Evolutionary conservation across 2,113 vertebrate species (phyloP).

Genomic region (Prochilodus magdalenae): DNA sequence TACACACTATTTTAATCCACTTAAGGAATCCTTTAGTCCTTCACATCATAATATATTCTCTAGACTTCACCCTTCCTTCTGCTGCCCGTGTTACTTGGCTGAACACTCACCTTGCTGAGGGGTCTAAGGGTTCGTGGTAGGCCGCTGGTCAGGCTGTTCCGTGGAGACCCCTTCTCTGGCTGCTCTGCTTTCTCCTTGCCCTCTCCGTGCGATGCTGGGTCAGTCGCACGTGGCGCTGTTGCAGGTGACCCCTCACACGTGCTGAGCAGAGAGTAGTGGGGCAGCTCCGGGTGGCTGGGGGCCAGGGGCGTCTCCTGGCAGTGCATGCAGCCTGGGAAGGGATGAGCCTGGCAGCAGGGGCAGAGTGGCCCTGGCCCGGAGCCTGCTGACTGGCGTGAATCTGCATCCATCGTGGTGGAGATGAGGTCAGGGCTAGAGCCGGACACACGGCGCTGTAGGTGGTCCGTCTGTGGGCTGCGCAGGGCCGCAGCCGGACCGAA

Average conservation of each 20-base stretch:
- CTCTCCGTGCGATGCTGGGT: conserved; percentile 60
- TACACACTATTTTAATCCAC: too few species aligned
- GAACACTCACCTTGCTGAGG: conserved; percentile 85
- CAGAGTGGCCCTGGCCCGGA: conserved; percentile 68
- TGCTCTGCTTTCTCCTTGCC: conserved; percentile 60
- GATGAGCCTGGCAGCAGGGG: conserved; percentile 83
- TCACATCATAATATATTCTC: neutral
- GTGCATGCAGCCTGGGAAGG: conserved; percentile 82
- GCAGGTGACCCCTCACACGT: conserved; percentile 64
- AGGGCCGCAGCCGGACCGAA: conserved; percentile 95
- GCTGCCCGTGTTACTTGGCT: neutral
- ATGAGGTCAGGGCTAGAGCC: conserved; percentile 93
- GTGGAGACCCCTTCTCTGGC: conserved; percentile 71
- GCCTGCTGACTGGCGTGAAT: conserved; percentile 72
- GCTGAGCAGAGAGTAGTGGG: conserved; percentile 67
- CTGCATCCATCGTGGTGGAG: conserved; percentile 85
- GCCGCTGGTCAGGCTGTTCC: conserved; percentile 74
- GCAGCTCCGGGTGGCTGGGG: conserved; percentile 72
- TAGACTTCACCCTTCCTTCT: neutral
- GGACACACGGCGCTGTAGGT: conserved; percentile 86
- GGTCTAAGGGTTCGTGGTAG: conserved; percentile 84
- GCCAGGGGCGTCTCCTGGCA: conserved; percentile 77
- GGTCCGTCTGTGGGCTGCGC: conserved; percentile 93
- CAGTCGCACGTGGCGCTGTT: conserved; percentile 47
- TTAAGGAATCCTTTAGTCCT: neutral